phyloP scores from a whole-genome alignment of 37 sponge, comb jelly and placozoan genomes.

The Corticium candelabrum region DNA sequence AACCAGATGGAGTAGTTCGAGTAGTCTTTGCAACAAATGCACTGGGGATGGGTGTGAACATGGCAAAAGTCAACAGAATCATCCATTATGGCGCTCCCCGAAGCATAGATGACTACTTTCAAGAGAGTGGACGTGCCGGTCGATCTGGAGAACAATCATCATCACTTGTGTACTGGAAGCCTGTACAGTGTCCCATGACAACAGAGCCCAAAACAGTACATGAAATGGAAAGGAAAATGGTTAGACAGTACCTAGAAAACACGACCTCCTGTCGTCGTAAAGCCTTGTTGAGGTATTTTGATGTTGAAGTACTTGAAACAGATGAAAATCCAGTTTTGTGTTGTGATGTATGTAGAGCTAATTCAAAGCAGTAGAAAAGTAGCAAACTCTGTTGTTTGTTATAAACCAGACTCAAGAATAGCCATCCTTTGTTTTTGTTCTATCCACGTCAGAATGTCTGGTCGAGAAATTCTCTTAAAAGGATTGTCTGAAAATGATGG shows the following conservation, averaged over 20 bases:
- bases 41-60: constrained; percentile 36
- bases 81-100: constrained; percentile 38
- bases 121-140: constrained; percentile 30
- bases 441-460: too few species aligned
- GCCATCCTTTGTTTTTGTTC: too few species aligned
- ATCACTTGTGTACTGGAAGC: constrained; percentile 31
- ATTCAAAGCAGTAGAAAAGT: too few species aligned
- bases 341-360: too few species aligned
- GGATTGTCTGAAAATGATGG: too few species aligned
- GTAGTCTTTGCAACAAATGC: constrained; percentile 51
- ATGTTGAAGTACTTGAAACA: too few species aligned
- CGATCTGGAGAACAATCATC: constrained; percentile 14
- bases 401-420: too few species aligned
- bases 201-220: constrained; percentile 6
- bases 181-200: constrained; percentile 12
- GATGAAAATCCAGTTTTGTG: too few species aligned
- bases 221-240: neutral
- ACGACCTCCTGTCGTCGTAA: constrained; percentile 7
- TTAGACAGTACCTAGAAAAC: constrained; percentile 11
- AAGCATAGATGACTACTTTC: constrained; percentile 27
- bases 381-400: too few species aligned
- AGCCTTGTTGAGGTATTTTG: neutral
- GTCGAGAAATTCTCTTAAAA: too few species aligned
- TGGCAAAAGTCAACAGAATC: constrained; percentile 2
- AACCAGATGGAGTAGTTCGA: constrained; percentile 23